Evolutionary conservation across 64 coral and sea anemone genomes (phyloP), one percentile per base, ranked within the genome.

Genomic region (Stichodactyla helianthus): DNA sequence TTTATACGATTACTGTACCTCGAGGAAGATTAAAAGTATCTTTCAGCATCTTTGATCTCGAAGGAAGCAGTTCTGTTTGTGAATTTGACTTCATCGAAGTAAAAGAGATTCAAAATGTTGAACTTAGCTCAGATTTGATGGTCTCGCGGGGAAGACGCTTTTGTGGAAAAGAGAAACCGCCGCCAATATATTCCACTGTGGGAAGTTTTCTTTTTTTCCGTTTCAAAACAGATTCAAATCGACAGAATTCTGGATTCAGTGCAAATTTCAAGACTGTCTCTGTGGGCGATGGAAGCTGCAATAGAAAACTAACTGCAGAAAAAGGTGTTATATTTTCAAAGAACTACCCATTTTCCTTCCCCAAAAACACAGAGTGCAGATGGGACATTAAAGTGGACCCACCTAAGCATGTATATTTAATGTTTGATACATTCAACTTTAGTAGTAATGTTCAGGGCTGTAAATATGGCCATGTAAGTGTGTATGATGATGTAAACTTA

Each of bases 1-100:
- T 99, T 53, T 99, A 95, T 88, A 95, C 93, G 26, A 93, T 99
- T 74, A 65, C 83, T 9, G 97, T 95, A 10, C 97, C 97, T 14
- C 88, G 31, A 28, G 93, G 97, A 85, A 89, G 91, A 64, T 86
- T 99, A 22, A 94, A 94, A 25, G 91, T 99, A 10, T 82, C 81
- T 9, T 99, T 99, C 79, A 85, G 87, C n/a, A 88, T 85, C 82
- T 99, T 99, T 86, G 83, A 79, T 50, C 54, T 98, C 31, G 88
- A 92, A 89, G 91, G 82, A 51, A 78, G 85, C 50, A 92, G 87
- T 77, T 71, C 91, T 22, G 62, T 90, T 87, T 99, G 97, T 82
- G 60, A 90, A 9, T 80, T 79, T 81, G 93, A 93, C 67, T 99
- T 88, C 82, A 58, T 99, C 5, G 91, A 90, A 68, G 90, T 99